Evolutionary conservation across 2,888 invertebrate genomes (phyloP), one percentile per base, ranked within the genome.

Genomic region (Alviniconcha strummeri): DNA sequence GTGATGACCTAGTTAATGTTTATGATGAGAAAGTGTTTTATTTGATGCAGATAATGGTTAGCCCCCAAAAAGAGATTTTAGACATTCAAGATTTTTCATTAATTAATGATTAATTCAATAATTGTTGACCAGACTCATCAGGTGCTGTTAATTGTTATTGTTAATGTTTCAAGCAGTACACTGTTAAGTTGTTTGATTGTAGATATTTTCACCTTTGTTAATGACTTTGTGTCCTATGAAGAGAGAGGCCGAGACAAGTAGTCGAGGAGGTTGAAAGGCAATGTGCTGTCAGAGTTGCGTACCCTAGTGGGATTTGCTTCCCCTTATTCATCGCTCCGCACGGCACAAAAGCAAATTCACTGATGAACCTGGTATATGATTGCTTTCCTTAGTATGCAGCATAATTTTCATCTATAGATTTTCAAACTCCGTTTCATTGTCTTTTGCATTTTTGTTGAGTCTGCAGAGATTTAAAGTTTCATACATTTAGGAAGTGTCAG

Each of bases 171-270:
- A 60, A 60, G 60, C 8, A 60, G 60, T 60, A 60, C 60, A 60
- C 9, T 11, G 8, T 13, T 60, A 64, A 17, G 11, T 36, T 78
- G 52, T 52, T 78, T 78, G 57, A 60, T 78, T 78, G 13, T 57
- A 78, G 13, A 19, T 78, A 13, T 60, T 57, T 78, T 78, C 52
- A 78, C 36, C 60, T 55, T 64, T 77, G 77, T 64, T 82, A 82
- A 64, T 82, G 82, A 82, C 81, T 82, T 82, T 82, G 74, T 82
- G 77, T 82, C 77, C 82, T 77, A 36, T 82, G 69, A 82, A 82
- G 82, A 76, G 74, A 76, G 77, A 67, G 64, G 67, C 57, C n/a
- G 15, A n/a, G 76, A 15, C 82, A 69, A 76, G 82, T 82, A 69
- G 55, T 75, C 76, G 54, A 54, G 67, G 76, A 75, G 81, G 81